Evolutionary conservation across 1,140 invertebrate species (phyloP).

Genomic region (Leptinotarsa lineolata): DNA sequence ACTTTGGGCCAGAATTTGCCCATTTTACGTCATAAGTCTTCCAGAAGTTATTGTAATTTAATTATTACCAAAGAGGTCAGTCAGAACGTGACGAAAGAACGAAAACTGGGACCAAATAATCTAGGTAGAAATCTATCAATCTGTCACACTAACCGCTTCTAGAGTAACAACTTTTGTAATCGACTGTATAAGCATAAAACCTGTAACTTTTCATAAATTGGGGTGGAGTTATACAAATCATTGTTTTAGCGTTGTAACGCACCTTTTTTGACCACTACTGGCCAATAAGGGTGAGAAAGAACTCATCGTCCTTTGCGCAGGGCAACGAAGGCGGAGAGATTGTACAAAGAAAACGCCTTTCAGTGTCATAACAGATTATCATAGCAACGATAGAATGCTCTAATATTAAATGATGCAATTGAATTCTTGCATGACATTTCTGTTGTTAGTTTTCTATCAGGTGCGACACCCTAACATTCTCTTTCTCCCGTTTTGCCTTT

Average conservation of each 20-base stretch:
- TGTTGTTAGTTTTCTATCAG: slow-evolving; percentile 39
- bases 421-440: slow-evolving; percentile 41
- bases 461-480: not conserved
- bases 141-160: too few species aligned
- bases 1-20: too few species aligned
- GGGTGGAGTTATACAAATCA: slow-evolving; percentile 30
- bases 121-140: too few species aligned
- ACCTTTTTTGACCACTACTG: slow-evolving; percentile 27
- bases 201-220: slow-evolving; percentile 9
- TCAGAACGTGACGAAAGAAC: too few species aligned
- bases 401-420: slow-evolving; percentile 38
- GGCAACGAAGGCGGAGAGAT: slow-evolving; percentile 36
- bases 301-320: slow-evolving; percentile 33
- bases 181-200: not conserved
- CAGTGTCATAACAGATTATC: slow-evolving; percentile 31
- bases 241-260: slow-evolving; percentile 28
- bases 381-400: slow-evolving; percentile 28
- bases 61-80: too few species aligned
- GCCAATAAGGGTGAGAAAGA: slow-evolving; percentile 33
- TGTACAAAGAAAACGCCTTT: slow-evolving; percentile 37
- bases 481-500: not conserved
- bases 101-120: too few species aligned
- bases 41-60: too few species aligned
- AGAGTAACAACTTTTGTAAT: not conserved
- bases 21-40: too few species aligned